phyloP scores from a whole-genome alignment of 2,113 vertebrate genomes.

The Mustela lutreola region DNA sequence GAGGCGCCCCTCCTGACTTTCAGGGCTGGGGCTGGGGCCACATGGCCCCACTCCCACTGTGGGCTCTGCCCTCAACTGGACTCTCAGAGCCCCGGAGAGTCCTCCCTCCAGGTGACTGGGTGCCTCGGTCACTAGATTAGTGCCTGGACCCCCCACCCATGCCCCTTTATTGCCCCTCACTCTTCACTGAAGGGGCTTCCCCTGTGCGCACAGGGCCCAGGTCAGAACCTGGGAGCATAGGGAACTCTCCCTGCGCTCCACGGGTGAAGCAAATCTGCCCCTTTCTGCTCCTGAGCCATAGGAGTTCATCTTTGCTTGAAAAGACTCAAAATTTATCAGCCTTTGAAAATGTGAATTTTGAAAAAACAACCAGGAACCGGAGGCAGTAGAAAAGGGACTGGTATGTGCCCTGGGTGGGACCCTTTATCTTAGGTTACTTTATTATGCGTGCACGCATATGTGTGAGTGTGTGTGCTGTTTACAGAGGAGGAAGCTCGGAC shows the following conservation, averaged over 20 bases:
- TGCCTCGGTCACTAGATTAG: neutral
- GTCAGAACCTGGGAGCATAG: neutral
- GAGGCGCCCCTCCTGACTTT: neutral
- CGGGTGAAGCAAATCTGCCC: rapidly evolving
- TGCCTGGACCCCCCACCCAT: rapidly evolving
- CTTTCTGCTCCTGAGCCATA: neutral
- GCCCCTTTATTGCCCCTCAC: neutral
- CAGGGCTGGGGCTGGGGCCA: no score
- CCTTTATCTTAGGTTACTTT: neutral
- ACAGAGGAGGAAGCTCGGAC: neutral
- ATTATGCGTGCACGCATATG: neutral
- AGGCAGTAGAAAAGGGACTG: neutral
- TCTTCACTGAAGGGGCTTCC: neutral
- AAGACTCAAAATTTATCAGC: neutral
- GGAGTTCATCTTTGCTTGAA: neutral
- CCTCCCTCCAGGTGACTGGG: neutral
- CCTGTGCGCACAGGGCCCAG: neutral
- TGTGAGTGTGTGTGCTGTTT: neutral
- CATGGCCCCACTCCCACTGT: neutral
- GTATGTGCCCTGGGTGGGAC: neutral
- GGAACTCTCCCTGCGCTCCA: neutral
- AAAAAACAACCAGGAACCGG: neutral
- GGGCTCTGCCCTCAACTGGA: neutral
- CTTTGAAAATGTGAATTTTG: neutral
- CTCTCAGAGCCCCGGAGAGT: neutral